Conservation (phyloP, 2,113 vertebrate species). For the Pao palembangensis region DNA sequence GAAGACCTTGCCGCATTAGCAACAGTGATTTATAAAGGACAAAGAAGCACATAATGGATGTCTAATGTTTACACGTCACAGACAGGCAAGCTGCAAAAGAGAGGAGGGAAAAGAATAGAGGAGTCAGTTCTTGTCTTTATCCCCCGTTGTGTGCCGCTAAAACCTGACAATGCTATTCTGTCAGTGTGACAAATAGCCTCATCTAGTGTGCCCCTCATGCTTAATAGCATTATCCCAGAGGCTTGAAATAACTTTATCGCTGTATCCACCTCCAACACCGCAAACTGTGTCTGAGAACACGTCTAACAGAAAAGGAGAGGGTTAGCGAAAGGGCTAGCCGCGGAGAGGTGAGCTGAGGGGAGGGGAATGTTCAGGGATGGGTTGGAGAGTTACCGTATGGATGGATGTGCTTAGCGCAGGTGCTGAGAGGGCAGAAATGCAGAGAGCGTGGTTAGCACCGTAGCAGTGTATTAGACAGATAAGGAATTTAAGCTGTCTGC, state of each 20-base stretch:
- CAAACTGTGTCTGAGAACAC: constrained; percentile 33
- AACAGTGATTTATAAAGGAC: constrained; percentile 69
- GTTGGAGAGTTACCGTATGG: constrained; percentile 51
- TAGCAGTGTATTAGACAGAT: neutral
- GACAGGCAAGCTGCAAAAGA: constrained; percentile 50
- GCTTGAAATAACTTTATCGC: constrained; percentile 68
- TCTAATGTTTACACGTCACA: constrained; percentile 67
- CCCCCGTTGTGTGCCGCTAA: constrained; percentile 57
- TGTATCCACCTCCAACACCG: constrained; percentile 46
- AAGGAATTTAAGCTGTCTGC: constrained; percentile 7
- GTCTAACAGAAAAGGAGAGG: constrained; percentile 19
- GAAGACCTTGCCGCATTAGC: constrained; percentile 35
- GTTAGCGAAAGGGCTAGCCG: constrained; percentile 2
- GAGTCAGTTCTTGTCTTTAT: constrained; percentile 53
- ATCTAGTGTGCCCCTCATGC: constrained; percentile 66
- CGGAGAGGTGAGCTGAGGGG: constrained; percentile 34
- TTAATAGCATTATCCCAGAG: constrained; percentile 71
- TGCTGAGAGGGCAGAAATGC: constrained; percentile 45
- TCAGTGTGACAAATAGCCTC: constrained; percentile 72
- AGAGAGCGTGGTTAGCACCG: constrained; percentile 1
- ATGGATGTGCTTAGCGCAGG: constrained; percentile 53
- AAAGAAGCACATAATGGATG: constrained; percentile 64
- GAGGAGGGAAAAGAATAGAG: constrained; percentile 56
- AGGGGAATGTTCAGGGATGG: constrained; percentile 14
- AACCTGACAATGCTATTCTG: constrained; percentile 72